phyloP scores from a whole-genome alignment of 2,888 invertebrate species.

The Dicroscelio sp. region DNA sequence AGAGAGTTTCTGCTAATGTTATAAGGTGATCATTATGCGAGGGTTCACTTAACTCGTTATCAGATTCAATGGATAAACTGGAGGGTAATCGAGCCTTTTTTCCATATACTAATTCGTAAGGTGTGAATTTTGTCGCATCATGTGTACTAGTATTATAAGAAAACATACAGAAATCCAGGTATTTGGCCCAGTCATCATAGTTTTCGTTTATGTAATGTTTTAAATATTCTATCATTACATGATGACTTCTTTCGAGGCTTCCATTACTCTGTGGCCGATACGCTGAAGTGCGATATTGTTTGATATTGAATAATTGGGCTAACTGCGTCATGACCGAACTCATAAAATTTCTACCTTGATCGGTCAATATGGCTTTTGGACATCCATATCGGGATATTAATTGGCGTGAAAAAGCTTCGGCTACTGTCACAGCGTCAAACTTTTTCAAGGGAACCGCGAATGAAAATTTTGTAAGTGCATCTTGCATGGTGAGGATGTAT shows the following conservation, averaged over 20 bases:
- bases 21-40: background rate
- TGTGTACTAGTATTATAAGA: conserved; percentile 35
- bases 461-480: background rate
- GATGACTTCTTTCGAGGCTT: conserved; percentile 47
- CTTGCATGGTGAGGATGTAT: conserved; percentile 30
- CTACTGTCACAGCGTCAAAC: background rate
- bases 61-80: background rate
- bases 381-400: background rate
- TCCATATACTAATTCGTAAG: conserved; percentile 55
- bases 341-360: background rate
- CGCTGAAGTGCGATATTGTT: background rate
- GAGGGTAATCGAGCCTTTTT: conserved; percentile 31
- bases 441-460: background rate
- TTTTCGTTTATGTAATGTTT: conserved; percentile 31
- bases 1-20: background rate
- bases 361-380: conserved; percentile 2
- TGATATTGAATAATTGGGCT: conserved; percentile 10
- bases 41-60: background rate
- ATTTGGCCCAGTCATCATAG: background rate
- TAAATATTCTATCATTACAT: conserved; percentile 27
- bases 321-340: background rate
- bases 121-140: conserved; percentile 42
- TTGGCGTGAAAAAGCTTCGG: background rate
- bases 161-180: background rate
- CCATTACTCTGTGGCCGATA: conserved; percentile 29